phyloP scores from a whole-genome alignment of 2,113 vertebrate species.

The Xerus inauris region DNA sequence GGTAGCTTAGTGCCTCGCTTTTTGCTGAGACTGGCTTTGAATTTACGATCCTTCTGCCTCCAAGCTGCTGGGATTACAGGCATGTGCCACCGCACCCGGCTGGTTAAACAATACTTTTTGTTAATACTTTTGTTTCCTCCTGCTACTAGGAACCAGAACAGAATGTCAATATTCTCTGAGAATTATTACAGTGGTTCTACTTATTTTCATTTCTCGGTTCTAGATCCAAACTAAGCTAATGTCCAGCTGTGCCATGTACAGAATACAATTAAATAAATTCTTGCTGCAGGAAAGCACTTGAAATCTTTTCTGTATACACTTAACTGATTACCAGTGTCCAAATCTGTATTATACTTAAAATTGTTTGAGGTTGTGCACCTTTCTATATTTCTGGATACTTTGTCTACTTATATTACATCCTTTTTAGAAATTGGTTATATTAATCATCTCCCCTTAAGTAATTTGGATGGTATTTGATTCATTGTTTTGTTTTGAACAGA shows the following conservation, averaged over 20 bases:
- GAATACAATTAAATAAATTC: background rate
- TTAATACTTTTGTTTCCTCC: slow-evolving; percentile 1
- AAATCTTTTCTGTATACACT: background rate
- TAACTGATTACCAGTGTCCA: background rate
- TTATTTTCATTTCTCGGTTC: slow-evolving; percentile 22
- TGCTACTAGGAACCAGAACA: background rate
- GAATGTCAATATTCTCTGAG: background rate
- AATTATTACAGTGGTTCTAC: background rate
- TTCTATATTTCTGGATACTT: background rate
- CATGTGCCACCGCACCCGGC: no score
- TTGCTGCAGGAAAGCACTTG: background rate
- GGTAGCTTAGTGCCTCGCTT: no score
- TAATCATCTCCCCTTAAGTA: background rate
- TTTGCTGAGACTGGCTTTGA: no score
- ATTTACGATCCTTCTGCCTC: no score
- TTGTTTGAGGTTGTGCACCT: background rate
- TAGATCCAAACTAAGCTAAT: background rate
- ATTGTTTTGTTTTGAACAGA: background rate
- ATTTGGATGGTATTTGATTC: background rate
- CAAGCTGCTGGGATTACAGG: no score
- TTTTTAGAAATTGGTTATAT: slow-evolving; percentile 29
- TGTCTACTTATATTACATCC: background rate
- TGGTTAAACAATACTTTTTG: background rate
- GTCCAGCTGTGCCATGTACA: background rate
- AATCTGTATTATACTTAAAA: background rate